Base-by-base conservation (phyloP, 2,888 invertebrate species). In the Drosophila anomalata region DNA sequence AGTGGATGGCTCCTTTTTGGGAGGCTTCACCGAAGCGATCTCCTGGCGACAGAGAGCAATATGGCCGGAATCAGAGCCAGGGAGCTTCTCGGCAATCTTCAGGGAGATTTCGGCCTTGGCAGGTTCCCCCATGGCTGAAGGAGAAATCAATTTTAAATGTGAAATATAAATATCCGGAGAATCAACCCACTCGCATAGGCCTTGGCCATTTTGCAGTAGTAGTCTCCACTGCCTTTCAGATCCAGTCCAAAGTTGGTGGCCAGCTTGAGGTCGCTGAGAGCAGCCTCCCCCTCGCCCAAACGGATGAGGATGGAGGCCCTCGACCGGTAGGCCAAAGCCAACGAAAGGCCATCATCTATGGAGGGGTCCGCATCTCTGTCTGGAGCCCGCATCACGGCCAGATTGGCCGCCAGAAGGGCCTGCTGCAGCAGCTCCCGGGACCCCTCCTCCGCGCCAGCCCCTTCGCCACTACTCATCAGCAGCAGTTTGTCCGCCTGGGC, bases 381-480 rank as follows among this genome's bases (percentile, higher is more conserved):
- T 0, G 96, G 96, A 0, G 96, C 95, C 67, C 95, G 93, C 29
- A 96, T 92, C 6, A 97, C 94, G 12, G 95, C 95, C 89, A 96
- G 95, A 89, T 95, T 95, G 65, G 94, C 94, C 1, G 95, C 91
- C 0, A 93, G 91, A 20, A 96, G 90, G 0, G 96, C 95, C 82
- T 93, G 93, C 57, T 92, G 89, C 3, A 92, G 87, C 24, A 84
- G 9, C 7, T 88, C 87, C 5, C 26, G 58, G 4, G 31, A 54
- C 2, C 73, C 66, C 39, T 76, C 87, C 3, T 65, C 52, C 2
- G 58, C 65, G 0, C 48, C 12, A 39, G 52, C 56, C 0, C 74
- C 61, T 14, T 12, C 61, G n/a, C 12, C 61, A 54, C 95, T 93
- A 1, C 93, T 94, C 1, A 92, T 91, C 53, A 93, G 90, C 57